Base-by-base conservation (phyloP, 2,113 vertebrate genomes). In the Ploceus nigricollis region DNA sequence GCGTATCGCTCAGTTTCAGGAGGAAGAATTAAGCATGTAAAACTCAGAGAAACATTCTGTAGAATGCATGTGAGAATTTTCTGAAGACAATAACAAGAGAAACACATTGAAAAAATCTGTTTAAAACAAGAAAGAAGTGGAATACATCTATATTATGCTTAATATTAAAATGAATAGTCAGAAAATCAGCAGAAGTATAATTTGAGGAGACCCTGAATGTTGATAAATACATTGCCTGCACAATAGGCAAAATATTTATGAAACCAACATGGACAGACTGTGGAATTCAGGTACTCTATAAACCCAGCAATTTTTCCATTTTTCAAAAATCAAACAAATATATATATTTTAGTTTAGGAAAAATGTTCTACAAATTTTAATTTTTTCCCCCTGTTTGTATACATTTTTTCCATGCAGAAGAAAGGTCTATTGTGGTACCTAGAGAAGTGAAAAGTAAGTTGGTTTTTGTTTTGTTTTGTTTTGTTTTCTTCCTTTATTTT, bases 361-460 rank as follows among this genome's bases (percentile, higher is more conserved):
- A 68, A 40, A 48, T 45, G 7, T 2, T 54, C 17, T 60, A 30
- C 1, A 51, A 25, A 48, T 72, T 73, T 95, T 91, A 60, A 96
- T 48, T 87, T 96, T 88, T 91, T 93, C 35, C 72, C 72, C 23
- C 7, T 72, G n/a, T 85, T 89, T 96, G 30, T 30, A 15, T 85
- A 40, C 96, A 13, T 90, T 96, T 89, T 71, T 90, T 80, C 72
- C 82, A 90, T 81, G 42, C 79, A 96, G 96, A 95, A 96, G 94
- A 97, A 94, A 96, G 97, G 50, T 65, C 92, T 79, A 47, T 63
- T 94, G 69, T 90, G 65, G 94, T 56, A 81, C 27, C 63, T 84
- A 94, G 56, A 85, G 92, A 96, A 95, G 44, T 73, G 35, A 91
- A 96, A 97, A 97, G 87, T 97, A 97, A 96, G 94, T 96, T 33